These are phyloP conservation scores for Eulemur mongoz DNA, from an alignment of 2,797 vertebrate genomes.

Conservation along the genomic window DNA sequence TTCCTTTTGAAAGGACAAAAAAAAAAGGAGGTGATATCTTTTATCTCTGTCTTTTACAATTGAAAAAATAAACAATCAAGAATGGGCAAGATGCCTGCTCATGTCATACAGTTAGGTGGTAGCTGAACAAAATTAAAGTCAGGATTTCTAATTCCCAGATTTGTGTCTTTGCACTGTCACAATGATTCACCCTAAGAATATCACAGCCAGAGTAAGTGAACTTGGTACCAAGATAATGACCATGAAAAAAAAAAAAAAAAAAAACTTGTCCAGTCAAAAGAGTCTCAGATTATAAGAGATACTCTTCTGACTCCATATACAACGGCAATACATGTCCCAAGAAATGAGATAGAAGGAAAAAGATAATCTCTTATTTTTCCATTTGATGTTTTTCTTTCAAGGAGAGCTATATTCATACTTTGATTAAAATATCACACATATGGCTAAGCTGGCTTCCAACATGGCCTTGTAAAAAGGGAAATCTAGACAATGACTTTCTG, in stretches of 20 bases:
- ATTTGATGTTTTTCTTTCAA: neutral
- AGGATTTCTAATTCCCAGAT: neutral
- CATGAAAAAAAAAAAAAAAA: neutral
- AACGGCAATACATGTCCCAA: neutral
- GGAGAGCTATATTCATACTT: neutral
- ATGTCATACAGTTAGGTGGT: neutral
- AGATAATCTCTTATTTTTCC: neutral
- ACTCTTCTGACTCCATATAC: neutral
- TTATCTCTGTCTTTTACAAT: neutral
- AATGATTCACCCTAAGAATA: neutral
- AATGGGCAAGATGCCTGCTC: neutral
- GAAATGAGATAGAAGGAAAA: neutral
- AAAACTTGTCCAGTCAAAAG: neutral
- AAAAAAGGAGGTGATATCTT: neutral
- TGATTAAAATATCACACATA: conserved; percentile 49
- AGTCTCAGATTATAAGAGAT: neutral
- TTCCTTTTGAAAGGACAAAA: neutral
- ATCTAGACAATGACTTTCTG: neutral
- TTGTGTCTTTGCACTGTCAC: neutral
- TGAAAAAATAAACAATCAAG: neutral
- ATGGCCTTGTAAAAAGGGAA: neutral
- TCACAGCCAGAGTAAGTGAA: neutral
- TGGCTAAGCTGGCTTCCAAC: conserved; percentile 27
- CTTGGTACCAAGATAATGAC: neutral
- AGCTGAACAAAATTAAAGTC: conserved; percentile 1